These are phyloP conservation scores for Eulemur macaco DNA, from an alignment of 2,113 vertebrate genomes.

Conservation along the genomic window DNA sequence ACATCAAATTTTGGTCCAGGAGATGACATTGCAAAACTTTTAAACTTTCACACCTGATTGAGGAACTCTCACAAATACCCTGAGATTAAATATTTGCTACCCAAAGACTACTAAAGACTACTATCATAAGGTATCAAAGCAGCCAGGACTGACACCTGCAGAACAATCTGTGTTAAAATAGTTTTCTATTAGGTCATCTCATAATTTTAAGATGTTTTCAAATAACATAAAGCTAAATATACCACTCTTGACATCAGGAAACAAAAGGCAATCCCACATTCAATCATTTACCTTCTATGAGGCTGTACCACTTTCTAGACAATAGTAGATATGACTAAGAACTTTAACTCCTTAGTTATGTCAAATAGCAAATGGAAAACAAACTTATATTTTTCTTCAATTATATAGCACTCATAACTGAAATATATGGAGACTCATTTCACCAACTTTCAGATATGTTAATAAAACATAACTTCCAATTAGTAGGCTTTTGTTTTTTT, in stretches of 20 bases:
- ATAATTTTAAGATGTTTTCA: background rate
- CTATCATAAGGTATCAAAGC: background rate
- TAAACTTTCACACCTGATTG: background rate
- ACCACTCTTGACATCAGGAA: background rate
- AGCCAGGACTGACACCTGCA: background rate
- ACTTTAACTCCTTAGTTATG: background rate
- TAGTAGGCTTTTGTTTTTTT: background rate
- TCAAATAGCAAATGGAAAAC: slow-evolving; percentile 10
- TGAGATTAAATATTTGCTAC: slow-evolving; percentile 37
- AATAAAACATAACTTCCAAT: slow-evolving; percentile 34
- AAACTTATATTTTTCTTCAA: slow-evolving; percentile 14
- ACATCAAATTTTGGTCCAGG: background rate
- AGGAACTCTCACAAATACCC: background rate
- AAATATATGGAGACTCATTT: background rate
- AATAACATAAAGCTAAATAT: slow-evolving; percentile 32
- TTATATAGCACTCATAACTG: background rate
- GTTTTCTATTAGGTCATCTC: slow-evolving; percentile 21
- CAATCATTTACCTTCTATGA: background rate
- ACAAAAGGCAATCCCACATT: slow-evolving; percentile 29
- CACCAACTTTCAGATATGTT: slow-evolving; percentile 7
- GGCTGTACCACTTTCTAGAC: background rate
- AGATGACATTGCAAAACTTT: background rate
- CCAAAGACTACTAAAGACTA: background rate
- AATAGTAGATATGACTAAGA: background rate
- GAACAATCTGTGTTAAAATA: background rate